Evolutionary conservation across 2,797 vertebrate species (phyloP).

Genomic region (Bucorvus abyssinicus): DNA sequence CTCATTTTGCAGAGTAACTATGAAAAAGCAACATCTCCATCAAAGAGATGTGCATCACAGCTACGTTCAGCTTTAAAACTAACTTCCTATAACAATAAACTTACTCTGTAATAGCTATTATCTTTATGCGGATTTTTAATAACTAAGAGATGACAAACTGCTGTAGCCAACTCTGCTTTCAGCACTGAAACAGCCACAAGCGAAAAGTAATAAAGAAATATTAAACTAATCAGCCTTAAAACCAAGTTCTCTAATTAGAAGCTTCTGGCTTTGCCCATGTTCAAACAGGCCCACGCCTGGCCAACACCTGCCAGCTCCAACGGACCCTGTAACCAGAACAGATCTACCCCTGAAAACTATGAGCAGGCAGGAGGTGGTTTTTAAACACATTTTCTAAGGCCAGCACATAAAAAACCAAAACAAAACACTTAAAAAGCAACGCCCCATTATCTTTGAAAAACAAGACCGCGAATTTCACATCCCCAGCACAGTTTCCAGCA

Average conservation of each 20-base stretch:
- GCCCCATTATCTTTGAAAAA: fast-evolving
- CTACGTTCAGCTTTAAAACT: not conserved
- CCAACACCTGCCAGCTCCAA: not conserved
- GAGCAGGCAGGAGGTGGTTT: fast-evolving
- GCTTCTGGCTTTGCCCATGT: not conserved
- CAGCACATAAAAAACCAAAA: no score
- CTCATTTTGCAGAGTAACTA: not conserved
- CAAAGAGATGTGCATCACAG: not conserved
- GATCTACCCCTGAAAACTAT: not conserved
- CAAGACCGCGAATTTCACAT: not conserved
- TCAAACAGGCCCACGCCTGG: not conserved
- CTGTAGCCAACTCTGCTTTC: not conserved
- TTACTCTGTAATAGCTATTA: fast-evolving
- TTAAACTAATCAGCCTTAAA: not conserved
- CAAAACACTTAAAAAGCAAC: fast-evolving
- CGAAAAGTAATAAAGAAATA: not conserved
- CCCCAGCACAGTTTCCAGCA: fast-evolving
- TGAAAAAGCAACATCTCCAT: not conserved
- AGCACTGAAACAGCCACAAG: not conserved
- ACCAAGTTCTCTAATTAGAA: fast-evolving
- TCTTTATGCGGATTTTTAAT: not conserved
- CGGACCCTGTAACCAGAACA: fast-evolving
- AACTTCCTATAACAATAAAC: not conserved
- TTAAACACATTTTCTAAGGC: fast-evolving
- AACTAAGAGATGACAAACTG: fast-evolving